These are phyloP conservation scores for Sialis fuliginosa DNA, from an alignment of 2,888 invertebrate genomes.

Conservation along the genomic window DNA sequence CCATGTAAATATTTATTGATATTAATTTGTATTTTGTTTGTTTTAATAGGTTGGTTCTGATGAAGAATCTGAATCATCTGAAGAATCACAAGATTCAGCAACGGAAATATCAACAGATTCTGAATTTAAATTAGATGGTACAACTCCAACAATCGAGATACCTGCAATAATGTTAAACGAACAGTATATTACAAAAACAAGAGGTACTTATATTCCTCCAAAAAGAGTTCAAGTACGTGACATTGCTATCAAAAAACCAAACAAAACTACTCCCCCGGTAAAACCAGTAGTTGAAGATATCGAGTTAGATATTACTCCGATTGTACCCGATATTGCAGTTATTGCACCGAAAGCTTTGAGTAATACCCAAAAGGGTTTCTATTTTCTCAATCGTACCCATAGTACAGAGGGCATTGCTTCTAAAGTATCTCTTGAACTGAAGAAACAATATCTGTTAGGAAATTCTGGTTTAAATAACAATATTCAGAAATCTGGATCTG, in stretches of 20 bases:
- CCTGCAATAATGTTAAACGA: conserved; percentile 64
- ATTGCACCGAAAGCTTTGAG: conserved; percentile 23
- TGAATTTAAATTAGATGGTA: conserved; percentile 72
- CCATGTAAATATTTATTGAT: conserved; percentile 1
- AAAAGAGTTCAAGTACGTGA: conserved; percentile 43
- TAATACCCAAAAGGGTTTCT: conserved; percentile 49
- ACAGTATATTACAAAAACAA: conserved; percentile 33
- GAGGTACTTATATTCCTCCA: conserved; percentile 26
- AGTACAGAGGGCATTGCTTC: conserved; percentile 79
- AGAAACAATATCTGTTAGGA: conserved; percentile 67
- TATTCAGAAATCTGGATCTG: conserved; percentile 66
- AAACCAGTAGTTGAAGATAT: conserved; percentile 11
- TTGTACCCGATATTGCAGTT: conserved; percentile 17
- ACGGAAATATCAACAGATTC: conserved; percentile 88
- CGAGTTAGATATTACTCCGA: conserved; percentile 25
- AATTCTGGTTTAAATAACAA: conserved; percentile 45
- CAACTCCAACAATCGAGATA: conserved; percentile 48
- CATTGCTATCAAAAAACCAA: conserved; percentile 26
- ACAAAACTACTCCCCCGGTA: conserved; percentile 20
- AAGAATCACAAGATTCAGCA: conserved; percentile 64
- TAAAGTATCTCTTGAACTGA: conserved; percentile 70
- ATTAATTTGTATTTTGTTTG: conserved; percentile 8
- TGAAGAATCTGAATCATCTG: conserved; percentile 42
- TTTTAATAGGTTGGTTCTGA: conserved; percentile 43
- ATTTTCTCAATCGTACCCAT: conserved; percentile 62